Conservation (phyloP, 2,113 vertebrate genomes). For the Psilopsiagon aymara region DNA sequence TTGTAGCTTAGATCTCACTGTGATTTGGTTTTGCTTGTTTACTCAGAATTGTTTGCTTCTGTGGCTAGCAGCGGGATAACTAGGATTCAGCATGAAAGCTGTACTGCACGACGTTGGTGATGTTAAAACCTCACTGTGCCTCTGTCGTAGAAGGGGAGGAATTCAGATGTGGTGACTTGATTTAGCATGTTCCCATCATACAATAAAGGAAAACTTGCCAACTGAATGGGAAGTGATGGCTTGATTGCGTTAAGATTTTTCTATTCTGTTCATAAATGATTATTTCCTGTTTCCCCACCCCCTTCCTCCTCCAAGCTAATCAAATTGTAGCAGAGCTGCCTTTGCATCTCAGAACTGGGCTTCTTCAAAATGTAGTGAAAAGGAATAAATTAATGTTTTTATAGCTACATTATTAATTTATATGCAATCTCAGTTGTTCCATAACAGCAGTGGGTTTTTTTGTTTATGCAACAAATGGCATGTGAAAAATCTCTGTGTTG, state of each 20-base stretch:
- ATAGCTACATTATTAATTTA: neutral
- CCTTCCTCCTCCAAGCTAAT: neutral
- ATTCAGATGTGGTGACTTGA: neutral
- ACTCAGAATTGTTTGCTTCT: neutral
- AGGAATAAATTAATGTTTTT: neutral
- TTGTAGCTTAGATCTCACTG: neutral
- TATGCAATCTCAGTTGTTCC: neutral
- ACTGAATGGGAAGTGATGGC: neutral
- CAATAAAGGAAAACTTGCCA: neutral
- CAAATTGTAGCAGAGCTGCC: neutral
- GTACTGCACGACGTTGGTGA: neutral
- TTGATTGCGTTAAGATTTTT: neutral
- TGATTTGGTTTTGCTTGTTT: neutral
- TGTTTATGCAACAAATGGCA: neutral
- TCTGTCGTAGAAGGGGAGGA: neutral
- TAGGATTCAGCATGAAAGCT: neutral
- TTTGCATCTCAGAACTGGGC: neutral
- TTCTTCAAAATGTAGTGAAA: neutral
- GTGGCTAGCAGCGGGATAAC: neutral
- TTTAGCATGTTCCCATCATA: neutral
- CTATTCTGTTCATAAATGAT: neutral
- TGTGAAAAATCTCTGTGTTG: neutral
- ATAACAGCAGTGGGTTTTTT: neutral
- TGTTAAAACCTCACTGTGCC: neutral
- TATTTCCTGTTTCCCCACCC: neutral